Evolutionary conservation across 2,797 vertebrate species (phyloP).

Genomic region (Dicrostonyx torquatus): DNA sequence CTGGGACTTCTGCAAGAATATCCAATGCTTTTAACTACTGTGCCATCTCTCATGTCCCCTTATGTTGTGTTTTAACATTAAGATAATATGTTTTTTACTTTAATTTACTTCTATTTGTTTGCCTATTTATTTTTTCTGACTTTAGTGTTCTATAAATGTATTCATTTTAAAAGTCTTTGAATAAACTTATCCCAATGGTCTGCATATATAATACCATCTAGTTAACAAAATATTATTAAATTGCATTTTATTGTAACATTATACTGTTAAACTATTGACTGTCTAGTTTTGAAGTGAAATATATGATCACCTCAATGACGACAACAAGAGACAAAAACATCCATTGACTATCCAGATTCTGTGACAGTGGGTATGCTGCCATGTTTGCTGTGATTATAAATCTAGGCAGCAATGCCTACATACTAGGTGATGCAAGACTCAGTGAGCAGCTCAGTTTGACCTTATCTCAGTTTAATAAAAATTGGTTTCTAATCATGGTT

Average conservation of each 20-base stretch:
- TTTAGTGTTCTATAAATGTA: background rate
- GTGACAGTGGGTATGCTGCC: rapidly evolving
- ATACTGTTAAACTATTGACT: too few relatives aligned
- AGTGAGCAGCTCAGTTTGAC: too few relatives aligned
- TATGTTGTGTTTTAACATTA: background rate
- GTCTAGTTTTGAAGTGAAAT: background rate
- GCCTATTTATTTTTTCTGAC: background rate
- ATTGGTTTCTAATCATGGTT: background rate
- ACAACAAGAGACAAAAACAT: background rate
- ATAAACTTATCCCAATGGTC: background rate
- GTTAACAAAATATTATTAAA: background rate
- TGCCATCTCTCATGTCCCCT: background rate
- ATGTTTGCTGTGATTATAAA: background rate
- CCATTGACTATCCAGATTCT: background rate
- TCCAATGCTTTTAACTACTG: background rate
- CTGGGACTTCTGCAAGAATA: background rate
- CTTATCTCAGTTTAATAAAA: background rate
- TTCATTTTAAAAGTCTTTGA: background rate
- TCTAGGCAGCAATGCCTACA: background rate
- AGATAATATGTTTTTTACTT: background rate
- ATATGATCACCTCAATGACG: background rate
- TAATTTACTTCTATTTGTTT: background rate
- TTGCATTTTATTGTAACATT: background rate
- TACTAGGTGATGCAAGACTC: background rate
- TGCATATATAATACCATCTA: background rate